Evolutionary conservation across 2,888 invertebrate genomes (phyloP).

Genomic region (Bedellia somnulentella): DNA sequence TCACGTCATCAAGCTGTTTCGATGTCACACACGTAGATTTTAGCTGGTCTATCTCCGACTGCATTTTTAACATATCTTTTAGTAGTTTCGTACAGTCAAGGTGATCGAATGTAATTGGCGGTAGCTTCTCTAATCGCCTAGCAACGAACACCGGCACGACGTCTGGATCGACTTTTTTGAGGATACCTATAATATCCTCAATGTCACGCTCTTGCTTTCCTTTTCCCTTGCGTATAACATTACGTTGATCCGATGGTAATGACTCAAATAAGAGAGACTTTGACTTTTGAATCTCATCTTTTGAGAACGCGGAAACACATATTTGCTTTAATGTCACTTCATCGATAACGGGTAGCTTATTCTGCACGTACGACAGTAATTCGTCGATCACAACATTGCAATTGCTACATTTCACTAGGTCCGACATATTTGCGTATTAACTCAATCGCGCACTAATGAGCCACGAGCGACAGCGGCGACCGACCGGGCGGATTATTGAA

Average conservation of each 20-base stretch:
- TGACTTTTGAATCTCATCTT: not conserved
- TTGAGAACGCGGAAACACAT: not conserved
- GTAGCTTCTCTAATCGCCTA: not conserved
- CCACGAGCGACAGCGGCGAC: too few relatives aligned
- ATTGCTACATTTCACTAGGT: not conserved
- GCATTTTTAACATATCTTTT: not conserved
- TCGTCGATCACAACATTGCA: not conserved
- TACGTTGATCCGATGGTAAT: not conserved
- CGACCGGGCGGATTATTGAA: too few relatives aligned
- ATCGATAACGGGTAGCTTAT: not conserved
- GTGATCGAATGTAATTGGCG: too few relatives aligned
- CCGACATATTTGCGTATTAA: not conserved
- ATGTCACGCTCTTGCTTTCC: not conserved
- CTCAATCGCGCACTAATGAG: too few relatives aligned
- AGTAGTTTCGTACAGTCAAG: not conserved
- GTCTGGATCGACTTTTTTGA: not conserved
- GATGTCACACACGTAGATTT: not conserved
- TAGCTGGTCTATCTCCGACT: not conserved
- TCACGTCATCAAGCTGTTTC: not conserved
- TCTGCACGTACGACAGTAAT: not conserved
- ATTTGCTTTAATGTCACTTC: not conserved
- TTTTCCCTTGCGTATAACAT: not conserved
- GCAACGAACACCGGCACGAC: not conserved
- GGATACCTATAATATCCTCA: not conserved
- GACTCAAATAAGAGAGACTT: not conserved